Base-by-base conservation (phyloP, 2,113 vertebrate genomes). In the Macrotis lagotis region DNA sequence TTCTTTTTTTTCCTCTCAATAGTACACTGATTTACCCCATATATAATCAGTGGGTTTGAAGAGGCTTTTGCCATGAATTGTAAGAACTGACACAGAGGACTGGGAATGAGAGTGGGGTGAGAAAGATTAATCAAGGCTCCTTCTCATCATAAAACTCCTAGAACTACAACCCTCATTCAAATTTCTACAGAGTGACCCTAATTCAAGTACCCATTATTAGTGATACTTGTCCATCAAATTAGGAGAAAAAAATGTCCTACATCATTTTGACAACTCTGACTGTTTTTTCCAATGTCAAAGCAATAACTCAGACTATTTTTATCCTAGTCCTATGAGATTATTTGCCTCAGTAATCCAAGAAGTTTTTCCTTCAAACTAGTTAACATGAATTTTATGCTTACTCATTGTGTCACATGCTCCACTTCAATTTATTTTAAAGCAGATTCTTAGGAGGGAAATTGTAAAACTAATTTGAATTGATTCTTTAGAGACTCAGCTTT, bases 381-480 rank as follows among this genome's bases (percentile, higher is more conserved):
- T 98, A 97, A 97, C 97, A 95, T 98, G 98, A 97, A 98, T 98
- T 98, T 98, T 98, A 96, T 95, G 95, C 98, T 98, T 97, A 98
- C 97, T 98, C 98, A 96, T 94, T 97, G 97, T 98, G 97, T 98
- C 96, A 97, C 97, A 96, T 96, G 98, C 96, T 98, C 96, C 97
- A 97, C 96, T 98, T 98, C 98, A 98, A 98, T 98, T 98, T 98
- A 98, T 98, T 98, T 98, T 98, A 98, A 98, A 98, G 97, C 90
- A 96, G 96, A 97, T 97, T 98, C 98, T 98, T 98, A 97, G 97
- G 98, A 98, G 66, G 98, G 93, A 98, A 98, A 98, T 98, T 97
- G 98, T 97, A 98, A 98, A 98, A 97, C 98, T 99, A 98, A 98
- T 98, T 98, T 98, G 98, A 98, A 98, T 97, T 93, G 98, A 98